Percentiles rank a stretch among this genome's conserved stretches.
These are phyloP conservation scores for Heliconius eleuchia DNA, from an alignment of 1,140 invertebrate species.

Conservation along the genomic window DNA sequence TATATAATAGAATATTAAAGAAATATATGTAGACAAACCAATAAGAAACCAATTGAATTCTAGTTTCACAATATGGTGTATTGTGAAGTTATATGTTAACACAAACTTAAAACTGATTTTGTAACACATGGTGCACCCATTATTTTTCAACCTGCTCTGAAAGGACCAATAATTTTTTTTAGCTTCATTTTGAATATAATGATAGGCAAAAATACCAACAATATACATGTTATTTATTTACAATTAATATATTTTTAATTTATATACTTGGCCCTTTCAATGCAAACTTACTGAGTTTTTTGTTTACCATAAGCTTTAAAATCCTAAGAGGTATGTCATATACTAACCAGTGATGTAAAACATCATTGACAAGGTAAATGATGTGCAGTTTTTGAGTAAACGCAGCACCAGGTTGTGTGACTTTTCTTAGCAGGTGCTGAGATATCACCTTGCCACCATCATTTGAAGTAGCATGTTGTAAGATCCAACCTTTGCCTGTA, in stretches of 20 bases:
- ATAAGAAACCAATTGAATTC: conserved; percentile 16
- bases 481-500: conserved; percentile 94
- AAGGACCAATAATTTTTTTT: background rate
- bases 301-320: conserved; percentile 15
- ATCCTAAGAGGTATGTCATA: conserved; percentile 12
- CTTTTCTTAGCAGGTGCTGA: conserved; percentile 91
- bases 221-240: background rate
- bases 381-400: conserved; percentile 97
- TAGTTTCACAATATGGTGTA: conserved; percentile 18
- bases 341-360: conserved; percentile 97
- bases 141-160: conserved; percentile 5
- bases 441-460: conserved; percentile 91
- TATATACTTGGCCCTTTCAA: background rate
- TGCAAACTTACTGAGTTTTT: background rate
- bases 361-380: conserved; percentile 98
- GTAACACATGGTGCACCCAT: conserved; percentile 34
- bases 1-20: background rate
- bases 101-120: conserved; percentile 15
- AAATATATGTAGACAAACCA: background rate
- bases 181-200: no score
- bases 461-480: conserved; percentile 89
- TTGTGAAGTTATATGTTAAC: conserved; percentile 23
- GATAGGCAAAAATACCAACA: no score
- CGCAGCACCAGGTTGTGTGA: conserved; percentile 85
- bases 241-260: background rate